A percentile compares a stretch with the other conserved stretches of the same genome.
phyloP scores from a whole-genome alignment of 2,113 vertebrate species.

The Suricata suricatta region DNA sequence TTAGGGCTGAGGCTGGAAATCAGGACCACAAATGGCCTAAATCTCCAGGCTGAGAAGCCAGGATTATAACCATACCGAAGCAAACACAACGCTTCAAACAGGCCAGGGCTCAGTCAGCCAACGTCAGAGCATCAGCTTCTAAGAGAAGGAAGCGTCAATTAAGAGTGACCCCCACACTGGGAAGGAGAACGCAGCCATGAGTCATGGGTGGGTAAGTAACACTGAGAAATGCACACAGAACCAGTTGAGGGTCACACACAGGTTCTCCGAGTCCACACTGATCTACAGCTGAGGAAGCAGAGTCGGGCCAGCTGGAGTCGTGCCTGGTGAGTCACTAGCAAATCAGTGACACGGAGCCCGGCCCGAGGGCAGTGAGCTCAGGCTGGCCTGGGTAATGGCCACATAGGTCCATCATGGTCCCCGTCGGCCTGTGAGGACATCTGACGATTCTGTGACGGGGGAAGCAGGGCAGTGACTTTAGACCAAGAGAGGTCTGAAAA shows the following conservation, averaged over 20 bases:
- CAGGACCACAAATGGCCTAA: neutral
- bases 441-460: neutral
- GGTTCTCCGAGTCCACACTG: slow-evolving; percentile 28
- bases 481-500: neutral
- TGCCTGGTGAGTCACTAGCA: neutral
- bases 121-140: neutral
- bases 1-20: neutral
- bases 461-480: neutral
- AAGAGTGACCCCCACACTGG: neutral
- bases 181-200: neutral
- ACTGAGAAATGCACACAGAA: neutral
- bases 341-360: neutral
- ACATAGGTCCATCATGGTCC: neutral
- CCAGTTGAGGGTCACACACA: neutral
- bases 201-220: neutral
- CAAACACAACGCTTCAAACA: neutral
- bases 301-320: neutral
- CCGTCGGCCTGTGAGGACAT: neutral
- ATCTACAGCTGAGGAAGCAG: neutral
- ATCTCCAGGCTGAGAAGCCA: neutral
- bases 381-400: neutral
- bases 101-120: neutral
- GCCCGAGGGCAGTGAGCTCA: neutral
- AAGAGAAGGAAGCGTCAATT: neutral
- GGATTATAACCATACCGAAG: neutral